These are phyloP conservation scores for Diadumene lineata DNA, from an alignment of 92 coral and sea anemone species.

Conservation along the genomic window DNA sequence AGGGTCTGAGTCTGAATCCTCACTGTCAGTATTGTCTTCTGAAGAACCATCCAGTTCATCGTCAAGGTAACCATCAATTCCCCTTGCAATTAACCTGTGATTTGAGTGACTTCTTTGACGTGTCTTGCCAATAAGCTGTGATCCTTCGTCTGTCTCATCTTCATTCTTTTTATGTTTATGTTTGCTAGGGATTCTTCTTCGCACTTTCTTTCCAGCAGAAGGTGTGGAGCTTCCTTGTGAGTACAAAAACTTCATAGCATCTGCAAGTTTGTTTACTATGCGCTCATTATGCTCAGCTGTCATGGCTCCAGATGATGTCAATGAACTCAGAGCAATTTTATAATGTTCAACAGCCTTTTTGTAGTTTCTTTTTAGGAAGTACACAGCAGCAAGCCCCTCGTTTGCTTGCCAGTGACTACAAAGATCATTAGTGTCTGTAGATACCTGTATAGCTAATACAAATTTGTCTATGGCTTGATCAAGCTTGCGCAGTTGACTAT, in stretches of 20 bases:
- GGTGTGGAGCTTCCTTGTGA: background rate
- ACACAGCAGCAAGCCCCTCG: constrained; percentile 93
- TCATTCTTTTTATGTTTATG: constrained; percentile 16
- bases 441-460: constrained; percentile 86
- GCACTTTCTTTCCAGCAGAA: constrained; percentile 43
- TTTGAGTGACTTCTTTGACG: constrained; percentile 76
- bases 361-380: constrained; percentile 74
- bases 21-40: constrained; percentile 24
- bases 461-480: constrained; percentile 77
- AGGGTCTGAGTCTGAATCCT: background rate
- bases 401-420: constrained; percentile 92
- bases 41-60: constrained; percentile 1
- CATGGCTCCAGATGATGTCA: constrained; percentile 60
- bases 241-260: constrained; percentile 87
- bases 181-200: background rate
- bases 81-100: constrained; percentile 87
- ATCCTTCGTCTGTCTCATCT: constrained; percentile 35
- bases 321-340: constrained; percentile 72
- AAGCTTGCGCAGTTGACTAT: constrained; percentile 83
- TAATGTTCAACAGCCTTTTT: constrained; percentile 80
- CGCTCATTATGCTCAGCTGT: constrained; percentile 68
- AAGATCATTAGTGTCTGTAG: constrained; percentile 71
- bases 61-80: constrained; percentile 69
- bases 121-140: constrained; percentile 60
- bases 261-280: constrained; percentile 86